phyloP scores from a whole-genome alignment of 2,888 invertebrate species.

The Tetragonisca angustula region DNA sequence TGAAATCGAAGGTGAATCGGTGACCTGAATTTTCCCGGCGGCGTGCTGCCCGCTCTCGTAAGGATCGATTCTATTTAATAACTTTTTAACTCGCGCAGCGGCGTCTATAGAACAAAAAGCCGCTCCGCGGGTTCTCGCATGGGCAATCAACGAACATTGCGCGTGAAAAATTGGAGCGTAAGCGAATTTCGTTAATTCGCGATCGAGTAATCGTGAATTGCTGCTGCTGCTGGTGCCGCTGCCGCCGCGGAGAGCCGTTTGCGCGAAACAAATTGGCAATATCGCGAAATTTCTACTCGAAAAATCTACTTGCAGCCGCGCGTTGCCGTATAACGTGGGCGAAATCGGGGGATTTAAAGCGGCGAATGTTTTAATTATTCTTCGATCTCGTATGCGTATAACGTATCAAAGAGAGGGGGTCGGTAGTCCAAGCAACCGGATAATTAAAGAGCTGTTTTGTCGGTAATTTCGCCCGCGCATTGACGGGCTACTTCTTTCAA shows the following conservation, averaged over 20 bases:
- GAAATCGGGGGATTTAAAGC: not conserved
- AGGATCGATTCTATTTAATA: conserved; percentile 45
- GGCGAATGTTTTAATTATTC: conserved; percentile 12
- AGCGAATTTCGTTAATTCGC: conserved; percentile 59
- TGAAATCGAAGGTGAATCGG: not conserved
- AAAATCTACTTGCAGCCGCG: not conserved
- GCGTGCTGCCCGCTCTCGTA: not conserved
- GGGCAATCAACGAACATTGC: conserved; percentile 41
- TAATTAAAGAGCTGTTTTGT: conserved; percentile 9
- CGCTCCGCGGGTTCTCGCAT: conserved; percentile 28
- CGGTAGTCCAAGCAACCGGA: not conserved
- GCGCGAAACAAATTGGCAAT: conserved; percentile 49
- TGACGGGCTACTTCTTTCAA: not conserved
- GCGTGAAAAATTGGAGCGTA: conserved; percentile 56
- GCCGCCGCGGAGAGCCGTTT: conserved; percentile 39
- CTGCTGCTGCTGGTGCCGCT: conserved; percentile 5
- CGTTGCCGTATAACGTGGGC: not conserved
- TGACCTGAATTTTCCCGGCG: not conserved
- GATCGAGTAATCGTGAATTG: conserved; percentile 53
- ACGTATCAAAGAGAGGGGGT: not conserved
- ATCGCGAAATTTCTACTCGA: conserved; percentile 41
- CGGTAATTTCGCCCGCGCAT: not conserved
- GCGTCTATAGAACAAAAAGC: conserved; percentile 37
- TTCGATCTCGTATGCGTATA: not conserved
- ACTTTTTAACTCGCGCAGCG: conserved; percentile 15